phyloP scores from a whole-genome alignment of 1,140 invertebrate genomes.

The Penaeus chinensis region DNA sequence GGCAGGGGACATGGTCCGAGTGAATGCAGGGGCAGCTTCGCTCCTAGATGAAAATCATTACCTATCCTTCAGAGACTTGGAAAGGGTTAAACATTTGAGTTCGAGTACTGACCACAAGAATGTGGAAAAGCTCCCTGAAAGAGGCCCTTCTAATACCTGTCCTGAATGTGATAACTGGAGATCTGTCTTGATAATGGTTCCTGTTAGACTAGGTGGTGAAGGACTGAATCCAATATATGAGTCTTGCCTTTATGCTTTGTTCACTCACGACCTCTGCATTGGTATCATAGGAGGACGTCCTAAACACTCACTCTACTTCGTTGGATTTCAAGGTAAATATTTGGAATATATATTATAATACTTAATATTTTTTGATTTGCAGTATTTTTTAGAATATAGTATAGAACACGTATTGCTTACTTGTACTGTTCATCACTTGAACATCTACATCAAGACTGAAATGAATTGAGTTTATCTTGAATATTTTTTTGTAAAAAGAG shows the following conservation, averaged over 20 bases:
- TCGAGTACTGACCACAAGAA: too few relatives aligned
- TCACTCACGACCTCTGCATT: slow-evolving; percentile 84
- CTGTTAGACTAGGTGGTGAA: slow-evolving; percentile 85
- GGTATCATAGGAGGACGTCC: slow-evolving; percentile 92
- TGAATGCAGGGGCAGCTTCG: too few relatives aligned
- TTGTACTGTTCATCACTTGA: too few relatives aligned
- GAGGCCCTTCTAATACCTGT: background rate
- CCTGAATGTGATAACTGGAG: slow-evolving; percentile 72
- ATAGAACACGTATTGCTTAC: too few relatives aligned
- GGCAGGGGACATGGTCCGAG: too few relatives aligned
- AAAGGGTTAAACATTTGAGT: too few relatives aligned
- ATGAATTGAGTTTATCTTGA: too few relatives aligned
- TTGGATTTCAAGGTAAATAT: slow-evolving; percentile 81
- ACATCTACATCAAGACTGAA: too few relatives aligned
- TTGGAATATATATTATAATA: background rate
- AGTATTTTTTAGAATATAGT: too few relatives aligned
- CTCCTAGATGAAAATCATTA: too few relatives aligned
- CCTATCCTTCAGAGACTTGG: too few relatives aligned
- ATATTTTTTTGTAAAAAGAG: too few relatives aligned
- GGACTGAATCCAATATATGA: slow-evolving; percentile 86
- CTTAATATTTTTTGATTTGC: background rate
- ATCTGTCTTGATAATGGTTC: slow-evolving; percentile 85
- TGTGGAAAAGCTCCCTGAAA: background rate
- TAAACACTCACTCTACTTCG: slow-evolving; percentile 91
- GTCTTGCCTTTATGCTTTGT: slow-evolving; percentile 80